phyloP scores from a whole-genome alignment of 1,140 invertebrate species.

The Zaprionus ornatus region DNA sequence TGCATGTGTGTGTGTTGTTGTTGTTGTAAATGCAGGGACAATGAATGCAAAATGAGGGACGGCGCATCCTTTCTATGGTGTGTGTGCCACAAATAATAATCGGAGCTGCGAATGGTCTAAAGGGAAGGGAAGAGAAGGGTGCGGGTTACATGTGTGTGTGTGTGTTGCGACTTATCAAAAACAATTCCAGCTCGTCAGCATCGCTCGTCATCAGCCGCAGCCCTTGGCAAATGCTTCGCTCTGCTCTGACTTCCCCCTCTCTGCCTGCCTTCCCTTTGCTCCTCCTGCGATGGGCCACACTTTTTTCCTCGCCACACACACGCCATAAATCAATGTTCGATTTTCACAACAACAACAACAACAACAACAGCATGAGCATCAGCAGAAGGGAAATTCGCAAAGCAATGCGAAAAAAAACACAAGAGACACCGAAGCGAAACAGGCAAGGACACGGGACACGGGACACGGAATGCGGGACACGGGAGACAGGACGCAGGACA shows the following conservation, averaged over 20 bases:
- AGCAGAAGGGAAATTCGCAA: conserved; percentile 64
- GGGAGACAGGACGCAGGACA: conserved; percentile 69
- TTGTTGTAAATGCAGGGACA: conserved; percentile 67
- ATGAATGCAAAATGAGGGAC: conserved; percentile 69
- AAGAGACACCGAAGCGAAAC: conserved; percentile 29
- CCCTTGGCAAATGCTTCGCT: conserved; percentile 33
- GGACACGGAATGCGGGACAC: neutral
- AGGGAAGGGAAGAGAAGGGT: conserved; percentile 25
- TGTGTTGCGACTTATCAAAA: conserved; percentile 70
- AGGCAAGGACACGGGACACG: conserved; percentile 79
- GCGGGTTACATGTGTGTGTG: conserved; percentile 9
- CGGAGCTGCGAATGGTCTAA: conserved; percentile 33
- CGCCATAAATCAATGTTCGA: conserved; percentile 80
- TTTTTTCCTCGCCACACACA: conserved; percentile 67
- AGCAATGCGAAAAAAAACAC: conserved; percentile 46
- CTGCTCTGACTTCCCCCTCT: neutral
- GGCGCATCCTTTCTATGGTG: conserved; percentile 37
- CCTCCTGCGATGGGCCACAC: conserved; percentile 13
- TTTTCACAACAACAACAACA: conserved; percentile 52
- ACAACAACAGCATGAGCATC: neutral
- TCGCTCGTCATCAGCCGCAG: conserved; percentile 65
- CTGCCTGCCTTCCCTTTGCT: neutral
- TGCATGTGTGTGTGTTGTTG: conserved; percentile 10
- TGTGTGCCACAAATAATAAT: conserved; percentile 66
- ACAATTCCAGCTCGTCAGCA: conserved; percentile 79